Evolutionary conservation across 2,797 vertebrate species (phyloP).

Genomic region (Poecilia gillii): DNA sequence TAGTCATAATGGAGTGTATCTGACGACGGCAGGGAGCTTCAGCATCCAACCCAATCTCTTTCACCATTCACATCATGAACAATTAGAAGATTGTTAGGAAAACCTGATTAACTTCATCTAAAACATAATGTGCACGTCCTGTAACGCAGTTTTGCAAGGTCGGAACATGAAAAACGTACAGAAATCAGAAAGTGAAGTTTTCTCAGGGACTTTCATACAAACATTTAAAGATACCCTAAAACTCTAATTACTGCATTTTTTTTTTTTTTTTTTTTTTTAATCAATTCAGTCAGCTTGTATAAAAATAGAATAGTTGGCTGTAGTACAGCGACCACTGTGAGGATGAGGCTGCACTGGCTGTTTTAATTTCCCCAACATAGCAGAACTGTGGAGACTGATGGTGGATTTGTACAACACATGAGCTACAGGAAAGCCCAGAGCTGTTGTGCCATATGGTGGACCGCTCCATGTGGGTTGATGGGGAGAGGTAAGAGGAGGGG

Average conservation of each 20-base stretch:
- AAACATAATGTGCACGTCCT: not conserved
- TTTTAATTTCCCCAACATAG: constrained; percentile 37
- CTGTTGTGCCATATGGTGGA: constrained; percentile 79
- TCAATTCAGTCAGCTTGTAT: constrained; percentile 63
- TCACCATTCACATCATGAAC: not conserved
- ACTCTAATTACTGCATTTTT: constrained; percentile 36
- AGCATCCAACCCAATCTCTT: not conserved
- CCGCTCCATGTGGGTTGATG: constrained; percentile 67
- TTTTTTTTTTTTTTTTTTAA: constrained; percentile 32
- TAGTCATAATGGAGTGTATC: not conserved
- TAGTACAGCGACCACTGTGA: constrained; percentile 16
- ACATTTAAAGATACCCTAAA: constrained; percentile 31
- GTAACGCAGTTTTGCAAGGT: not conserved
- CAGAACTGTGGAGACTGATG: constrained; percentile 64
- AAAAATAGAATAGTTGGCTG: constrained; percentile 1
- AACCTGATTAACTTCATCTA: not conserved
- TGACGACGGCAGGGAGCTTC: not conserved
- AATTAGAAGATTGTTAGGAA: not conserved
- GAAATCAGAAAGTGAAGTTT: not conserved
- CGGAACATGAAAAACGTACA: not conserved
- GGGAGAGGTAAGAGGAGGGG: not conserved
- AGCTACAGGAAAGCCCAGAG: constrained; percentile 71
- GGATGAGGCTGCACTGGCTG: constrained; percentile 28
- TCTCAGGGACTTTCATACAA: not conserved
- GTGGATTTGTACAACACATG: constrained; percentile 71